These are phyloP conservation scores for Meles meles DNA, from an alignment of 2,113 vertebrate species.

Conservation along the genomic window DNA sequence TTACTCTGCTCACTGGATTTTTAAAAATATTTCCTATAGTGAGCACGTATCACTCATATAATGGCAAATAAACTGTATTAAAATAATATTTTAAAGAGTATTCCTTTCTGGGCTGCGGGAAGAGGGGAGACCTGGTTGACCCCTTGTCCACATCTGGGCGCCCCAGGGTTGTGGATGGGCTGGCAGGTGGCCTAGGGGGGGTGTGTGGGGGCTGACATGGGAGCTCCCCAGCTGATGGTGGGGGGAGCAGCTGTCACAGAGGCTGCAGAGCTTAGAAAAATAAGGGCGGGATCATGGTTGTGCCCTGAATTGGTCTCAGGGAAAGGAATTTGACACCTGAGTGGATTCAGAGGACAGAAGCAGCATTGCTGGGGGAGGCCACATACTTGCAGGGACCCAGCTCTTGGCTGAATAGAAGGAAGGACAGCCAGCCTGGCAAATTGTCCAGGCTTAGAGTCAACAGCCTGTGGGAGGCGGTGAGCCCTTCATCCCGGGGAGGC, in stretches of 20 bases:
- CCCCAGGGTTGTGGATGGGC: neutral
- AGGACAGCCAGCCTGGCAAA: neutral
- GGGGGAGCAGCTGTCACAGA: neutral
- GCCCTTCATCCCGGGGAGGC: fast-evolving
- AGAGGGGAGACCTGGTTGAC: neutral
- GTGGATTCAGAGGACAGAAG: neutral
- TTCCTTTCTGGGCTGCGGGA: neutral
- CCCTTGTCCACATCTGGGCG: neutral
- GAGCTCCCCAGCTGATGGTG: neutral
- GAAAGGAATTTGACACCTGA: neutral
- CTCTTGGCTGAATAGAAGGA: neutral
- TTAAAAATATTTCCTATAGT: neutral
- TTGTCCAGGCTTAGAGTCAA: neutral
- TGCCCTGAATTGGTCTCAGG: neutral
- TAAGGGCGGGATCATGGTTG: neutral
- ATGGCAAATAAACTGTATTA: neutral
- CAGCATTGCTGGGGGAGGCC: neutral
- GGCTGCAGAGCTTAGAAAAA: neutral
- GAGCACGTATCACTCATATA: neutral
- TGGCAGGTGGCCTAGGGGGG: neutral
- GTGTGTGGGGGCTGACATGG: neutral
- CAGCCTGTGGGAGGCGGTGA: neutral
- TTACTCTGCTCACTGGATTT: neutral
- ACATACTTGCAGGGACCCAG: neutral
- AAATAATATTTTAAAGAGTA: neutral